Evolutionary conservation across 2,888 invertebrate genomes (phyloP), one percentile per base, ranked within the genome.

Genomic region (Lasioglossum figueresi): DNA sequence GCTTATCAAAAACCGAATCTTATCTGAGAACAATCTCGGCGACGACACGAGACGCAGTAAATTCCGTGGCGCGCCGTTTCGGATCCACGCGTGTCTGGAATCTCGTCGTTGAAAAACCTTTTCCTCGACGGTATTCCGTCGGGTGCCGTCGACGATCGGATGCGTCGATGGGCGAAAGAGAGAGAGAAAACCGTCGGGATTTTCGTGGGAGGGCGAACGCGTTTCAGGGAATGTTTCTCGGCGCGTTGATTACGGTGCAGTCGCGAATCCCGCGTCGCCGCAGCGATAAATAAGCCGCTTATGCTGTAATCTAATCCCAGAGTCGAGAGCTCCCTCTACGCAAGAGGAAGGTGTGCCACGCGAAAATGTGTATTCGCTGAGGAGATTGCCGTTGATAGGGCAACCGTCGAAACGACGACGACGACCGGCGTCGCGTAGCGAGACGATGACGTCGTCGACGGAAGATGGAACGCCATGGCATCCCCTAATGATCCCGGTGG

Each of bases 211-310:
- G 34, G 66, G 34, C 34, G 56, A 79, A 59, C 66, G 68, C 70
- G 75, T 77, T 80, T 84, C 71, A 70, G 27, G 68, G 76, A 77
- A 66, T 83, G 82, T 79, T 34, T 76, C 77, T 63, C 75, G 82
- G 40, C 45, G 82, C 40, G 84, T 73, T 88, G 86, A 85, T 90
- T 82, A 85, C 89, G 81, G 76, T 52, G 43, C 77, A 79, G 75
- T 85, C 75, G 78, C 84, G 80, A 84, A 78, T 86, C 73, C 80
- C 75, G 68, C 76, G 80, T 71, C 83, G 80, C 68, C 85, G 45
- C 83, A 71, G 88, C 85, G 85, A 91, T 91, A 91, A 91, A 91
- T 90, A 91, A 91, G 86, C 89, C 84, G 88, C 89, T 91, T 91
- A 91, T 83, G 86, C 80, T 73, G 81, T 91, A 90, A 91, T 91